phyloP scores from a whole-genome alignment of 1,140 invertebrate species.

The Trachymyrmex cornetzi region DNA sequence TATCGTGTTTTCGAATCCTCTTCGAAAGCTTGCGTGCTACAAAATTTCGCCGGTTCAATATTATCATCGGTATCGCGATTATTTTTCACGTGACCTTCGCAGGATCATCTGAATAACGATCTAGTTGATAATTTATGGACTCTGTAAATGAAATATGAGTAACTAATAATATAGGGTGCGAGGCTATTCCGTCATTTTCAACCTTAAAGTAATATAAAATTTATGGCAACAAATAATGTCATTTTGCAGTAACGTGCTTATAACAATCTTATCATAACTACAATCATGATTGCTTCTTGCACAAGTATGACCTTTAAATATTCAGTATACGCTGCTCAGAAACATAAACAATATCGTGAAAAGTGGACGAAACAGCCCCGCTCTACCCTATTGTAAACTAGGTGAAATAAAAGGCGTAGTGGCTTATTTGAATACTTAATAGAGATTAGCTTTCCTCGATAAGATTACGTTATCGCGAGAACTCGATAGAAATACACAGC shows the following conservation, averaged over 20 bases:
- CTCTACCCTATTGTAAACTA: not conserved
- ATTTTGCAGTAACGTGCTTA: no score
- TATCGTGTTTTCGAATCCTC: not conserved
- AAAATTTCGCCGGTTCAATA: not conserved
- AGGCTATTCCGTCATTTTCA: no score
- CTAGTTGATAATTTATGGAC: not conserved
- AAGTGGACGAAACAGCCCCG: no score
- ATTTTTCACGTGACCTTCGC: not conserved
- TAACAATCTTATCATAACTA: no score
- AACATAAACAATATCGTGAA: no score
- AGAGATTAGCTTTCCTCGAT: not conserved
- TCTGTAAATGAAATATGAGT: not conserved
- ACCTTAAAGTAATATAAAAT: no score
- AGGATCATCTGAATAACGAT: not conserved
- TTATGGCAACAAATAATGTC: no score
- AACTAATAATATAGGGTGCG: not conserved
- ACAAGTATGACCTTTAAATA: no score
- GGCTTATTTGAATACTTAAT: not conserved
- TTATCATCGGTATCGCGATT: not conserved
- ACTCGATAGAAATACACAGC: not conserved
- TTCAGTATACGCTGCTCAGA: no score
- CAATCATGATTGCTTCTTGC: no score
- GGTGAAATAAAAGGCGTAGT: not conserved
- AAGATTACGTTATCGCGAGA: constrained; percentile 32
- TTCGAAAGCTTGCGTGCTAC: not conserved